Evolutionary conservation across 2,888 invertebrate genomes (phyloP), one percentile per base, ranked within the genome.

Genomic region (Rotaria socialis): DNA sequence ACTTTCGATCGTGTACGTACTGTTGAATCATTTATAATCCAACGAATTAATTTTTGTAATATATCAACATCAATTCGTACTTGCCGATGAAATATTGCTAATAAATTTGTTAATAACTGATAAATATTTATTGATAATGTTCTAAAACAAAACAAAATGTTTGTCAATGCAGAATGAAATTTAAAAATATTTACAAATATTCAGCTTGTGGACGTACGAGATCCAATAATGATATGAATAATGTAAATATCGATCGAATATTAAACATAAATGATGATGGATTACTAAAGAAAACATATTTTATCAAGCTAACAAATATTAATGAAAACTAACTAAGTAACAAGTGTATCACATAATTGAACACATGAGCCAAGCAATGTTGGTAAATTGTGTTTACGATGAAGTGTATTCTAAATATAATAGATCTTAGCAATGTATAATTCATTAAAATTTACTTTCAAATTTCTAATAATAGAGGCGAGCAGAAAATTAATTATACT

Each of bases 311-410:
- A 22, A 24, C 24, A 80, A 14, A 43, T 19, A 43, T 50, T 50
- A 50, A 50, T 22, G n/a, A n/a, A 47, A 24, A 43, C 43, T 35
- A 35, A 80, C 80, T 24, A 80, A 8, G 43, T 80, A 47, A 80
- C 47, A 80, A 80, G 80, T 47, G 80, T n/a, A 80, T 80, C 80
- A 80, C 43, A 80, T 47, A 80, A 47, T n/a, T 80, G 80, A n/a
- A 80, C n/a, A n/a, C 80, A 80, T n/a, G 47, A 47, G 14, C n/a
- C 24, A 47, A 80, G 14, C 8, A 80, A 47, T 80, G 47, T 80
- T n/a, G 80, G 80, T 47, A 80, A 47, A 80, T 47, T 47, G 47
- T 80, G 43, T 47, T 80, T 80, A 47, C 47, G 80, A 80, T 80
- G 43, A 80, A 47, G 80, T n/a, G 16, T 22, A 47, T 80, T 47